Evolutionary conservation across 2,888 invertebrate species (phyloP).

Genomic region (Drosophila peninsularis): DNA sequence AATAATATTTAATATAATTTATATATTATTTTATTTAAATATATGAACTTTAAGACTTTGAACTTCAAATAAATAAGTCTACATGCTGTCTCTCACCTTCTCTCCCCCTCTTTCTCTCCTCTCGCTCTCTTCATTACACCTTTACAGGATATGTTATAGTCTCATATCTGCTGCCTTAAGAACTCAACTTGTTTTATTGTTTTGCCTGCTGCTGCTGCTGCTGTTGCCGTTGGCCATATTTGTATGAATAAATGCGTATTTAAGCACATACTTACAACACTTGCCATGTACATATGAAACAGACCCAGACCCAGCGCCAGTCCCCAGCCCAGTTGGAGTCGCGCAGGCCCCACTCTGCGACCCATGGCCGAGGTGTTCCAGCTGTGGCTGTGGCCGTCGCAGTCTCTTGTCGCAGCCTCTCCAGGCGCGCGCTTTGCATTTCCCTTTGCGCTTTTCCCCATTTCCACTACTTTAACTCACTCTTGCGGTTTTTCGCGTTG

Average conservation of each 20-base stretch:
- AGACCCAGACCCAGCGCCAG: conserved; percentile 44
- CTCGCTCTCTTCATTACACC: neutral
- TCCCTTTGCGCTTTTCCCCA: conserved; percentile 57
- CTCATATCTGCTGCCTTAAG: neutral
- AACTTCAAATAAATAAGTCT: neutral
- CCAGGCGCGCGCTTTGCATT: conserved; percentile 57
- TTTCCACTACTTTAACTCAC: conserved; percentile 45
- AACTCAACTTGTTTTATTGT: conserved; percentile 69
- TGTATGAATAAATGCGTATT: conserved; percentile 82
- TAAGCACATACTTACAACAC: conserved; percentile 82
- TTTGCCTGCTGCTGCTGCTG: conserved; percentile 57
- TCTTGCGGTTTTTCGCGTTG: conserved; percentile 46
- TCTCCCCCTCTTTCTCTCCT: neutral
- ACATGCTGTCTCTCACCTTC: neutral
- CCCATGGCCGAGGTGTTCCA: conserved; percentile 23
- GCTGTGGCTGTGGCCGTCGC: conserved; percentile 11
- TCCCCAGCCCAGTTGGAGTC: conserved; percentile 8
- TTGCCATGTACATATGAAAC: conserved; percentile 65
- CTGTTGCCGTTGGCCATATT: conserved; percentile 73
- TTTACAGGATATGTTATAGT: conserved; percentile 22
- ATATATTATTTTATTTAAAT: too few species aligned
- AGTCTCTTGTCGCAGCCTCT: conserved; percentile 34
- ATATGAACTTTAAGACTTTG: too few species aligned
- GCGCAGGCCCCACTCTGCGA: conserved; percentile 9
- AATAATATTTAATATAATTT: too few species aligned